Evolutionary conservation across 2,797 vertebrate species (phyloP).

Genomic region (Sternotherus odoratus): DNA sequence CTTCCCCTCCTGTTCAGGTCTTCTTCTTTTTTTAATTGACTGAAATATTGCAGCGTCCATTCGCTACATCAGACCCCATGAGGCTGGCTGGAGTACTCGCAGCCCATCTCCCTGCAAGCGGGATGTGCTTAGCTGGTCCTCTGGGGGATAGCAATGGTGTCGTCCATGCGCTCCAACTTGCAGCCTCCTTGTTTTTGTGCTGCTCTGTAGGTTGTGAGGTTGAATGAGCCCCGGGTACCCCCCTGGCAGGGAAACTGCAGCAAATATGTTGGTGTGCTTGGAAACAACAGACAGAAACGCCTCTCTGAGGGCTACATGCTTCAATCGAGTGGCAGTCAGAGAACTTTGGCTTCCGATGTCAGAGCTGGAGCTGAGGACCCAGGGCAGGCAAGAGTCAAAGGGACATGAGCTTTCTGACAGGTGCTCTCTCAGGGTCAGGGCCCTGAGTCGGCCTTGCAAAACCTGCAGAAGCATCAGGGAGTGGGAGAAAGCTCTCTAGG

Average conservation of each 20-base stretch:
- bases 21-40: conserved; percentile 20
- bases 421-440: rapidly evolving
- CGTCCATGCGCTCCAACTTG: not conserved
- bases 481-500: not conserved
- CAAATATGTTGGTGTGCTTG: rapidly evolving
- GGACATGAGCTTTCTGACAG: not conserved
- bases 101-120: not conserved
- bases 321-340: not conserved
- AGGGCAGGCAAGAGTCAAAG: not conserved
- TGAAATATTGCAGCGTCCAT: conserved; percentile 61
- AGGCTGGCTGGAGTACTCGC: not conserved
- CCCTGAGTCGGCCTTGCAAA: not conserved
- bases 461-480: not conserved
- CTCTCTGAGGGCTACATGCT: rapidly evolving
- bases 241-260: not conserved
- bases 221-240: not conserved
- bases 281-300: not conserved
- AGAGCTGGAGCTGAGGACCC: not conserved
- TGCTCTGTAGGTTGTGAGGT: not conserved
- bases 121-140: not conserved
- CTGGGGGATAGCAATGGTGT: not conserved
- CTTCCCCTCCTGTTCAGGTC: conserved; percentile 7
- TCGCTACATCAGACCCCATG: not conserved
- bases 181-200: not conserved
- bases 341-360: not conserved